A percentile compares a stretch with the other conserved stretches of the same genome.
phyloP scores from a whole-genome alignment of 2,113 vertebrate species.

The Noctilio leporinus region DNA sequence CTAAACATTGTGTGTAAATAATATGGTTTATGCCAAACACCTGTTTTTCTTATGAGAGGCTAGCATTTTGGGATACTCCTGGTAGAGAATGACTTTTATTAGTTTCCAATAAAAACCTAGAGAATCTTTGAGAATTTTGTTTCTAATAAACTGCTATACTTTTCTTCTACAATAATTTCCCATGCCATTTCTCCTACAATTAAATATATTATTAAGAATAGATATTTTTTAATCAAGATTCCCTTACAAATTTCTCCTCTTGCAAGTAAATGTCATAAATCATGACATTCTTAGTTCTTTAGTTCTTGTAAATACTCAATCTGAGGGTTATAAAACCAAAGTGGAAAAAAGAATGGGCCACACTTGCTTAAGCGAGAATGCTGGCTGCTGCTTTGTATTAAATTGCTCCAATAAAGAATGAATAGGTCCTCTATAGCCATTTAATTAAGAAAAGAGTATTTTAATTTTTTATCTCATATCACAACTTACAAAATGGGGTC shows the following conservation, averaged over 20 bases:
- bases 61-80: background rate
- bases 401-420: conserved; percentile 48
- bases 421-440: conserved; percentile 43
- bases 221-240: background rate
- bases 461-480: conserved; percentile 59
- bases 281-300: background rate
- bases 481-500: conserved; percentile 51
- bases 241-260: background rate
- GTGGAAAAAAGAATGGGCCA: background rate
- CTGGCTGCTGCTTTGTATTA: conserved; percentile 18
- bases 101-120: background rate
- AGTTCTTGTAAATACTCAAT: background rate
- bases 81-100: background rate
- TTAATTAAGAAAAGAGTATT: conserved; percentile 61
- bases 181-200: background rate
- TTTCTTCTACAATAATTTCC: background rate
- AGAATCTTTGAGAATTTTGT: background rate
- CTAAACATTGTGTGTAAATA: background rate
- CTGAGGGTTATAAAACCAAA: background rate
- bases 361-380: background rate
- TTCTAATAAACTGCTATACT: background rate
- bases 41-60: background rate
- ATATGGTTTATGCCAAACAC: background rate
- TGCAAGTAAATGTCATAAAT: background rate
- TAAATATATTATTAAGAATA: background rate